Percentiles rank a stretch among this genome's conserved stretches.
phyloP scores from a whole-genome alignment of 2,113 vertebrate genomes.

The Catharus minimus region DNA sequence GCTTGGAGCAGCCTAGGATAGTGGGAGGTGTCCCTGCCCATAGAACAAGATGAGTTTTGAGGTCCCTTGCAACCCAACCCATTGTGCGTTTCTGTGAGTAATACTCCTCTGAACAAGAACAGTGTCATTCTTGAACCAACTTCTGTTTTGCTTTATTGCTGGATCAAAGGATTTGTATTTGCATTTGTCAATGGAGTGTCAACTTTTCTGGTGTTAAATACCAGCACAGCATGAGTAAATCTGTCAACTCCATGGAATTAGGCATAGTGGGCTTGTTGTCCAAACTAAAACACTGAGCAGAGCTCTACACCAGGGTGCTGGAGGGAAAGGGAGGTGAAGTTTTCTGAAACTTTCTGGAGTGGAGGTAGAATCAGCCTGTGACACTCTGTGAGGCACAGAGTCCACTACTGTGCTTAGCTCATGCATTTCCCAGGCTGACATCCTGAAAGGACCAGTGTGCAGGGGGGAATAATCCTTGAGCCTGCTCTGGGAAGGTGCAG shows the following conservation, averaged over 20 bases:
- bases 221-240: neutral
- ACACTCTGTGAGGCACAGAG: fast-evolving
- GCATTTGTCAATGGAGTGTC: neutral
- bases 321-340: neutral
- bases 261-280: neutral
- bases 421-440: neutral
- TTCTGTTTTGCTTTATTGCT: neutral
- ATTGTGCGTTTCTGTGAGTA: neutral
- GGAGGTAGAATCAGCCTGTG: neutral
- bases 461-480: neutral
- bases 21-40: neutral
- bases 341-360: neutral
- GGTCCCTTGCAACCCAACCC: neutral
- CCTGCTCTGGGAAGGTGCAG: neutral
- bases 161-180: neutral
- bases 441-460: neutral
- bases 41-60: neutral
- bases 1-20: neutral
- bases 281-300: neutral
- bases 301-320: neutral
- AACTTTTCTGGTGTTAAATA: neutral
- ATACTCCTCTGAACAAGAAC: neutral
- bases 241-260: neutral
- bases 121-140: neutral
- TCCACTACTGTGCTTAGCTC: neutral